Evolutionary conservation across 2,113 vertebrate genomes (phyloP).

Genomic region (Amblyopsis rosae): DNA sequence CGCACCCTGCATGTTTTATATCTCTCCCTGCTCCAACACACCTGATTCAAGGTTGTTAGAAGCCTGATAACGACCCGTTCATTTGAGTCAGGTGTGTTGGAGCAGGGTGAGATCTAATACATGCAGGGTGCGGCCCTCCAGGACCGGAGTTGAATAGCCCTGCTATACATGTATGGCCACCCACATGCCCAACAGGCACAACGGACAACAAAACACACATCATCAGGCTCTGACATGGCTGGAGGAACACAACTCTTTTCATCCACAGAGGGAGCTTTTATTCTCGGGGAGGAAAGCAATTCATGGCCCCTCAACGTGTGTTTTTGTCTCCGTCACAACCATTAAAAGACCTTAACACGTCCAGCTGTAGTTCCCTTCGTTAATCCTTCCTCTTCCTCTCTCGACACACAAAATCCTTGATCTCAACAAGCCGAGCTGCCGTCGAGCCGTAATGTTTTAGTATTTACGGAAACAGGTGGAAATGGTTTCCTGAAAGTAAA

Average conservation of each 20-base stretch:
- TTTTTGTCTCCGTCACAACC: conserved; percentile 35
- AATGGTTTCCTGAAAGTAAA: no score
- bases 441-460: background rate
- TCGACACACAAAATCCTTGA: background rate
- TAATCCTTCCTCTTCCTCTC: conserved; percentile 23
- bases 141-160: no score
- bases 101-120: no score
- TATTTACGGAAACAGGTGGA: no score
- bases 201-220: conserved; percentile 61
- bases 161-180: conserved; percentile 50
- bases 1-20: no score
- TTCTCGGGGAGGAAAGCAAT: conserved; percentile 29
- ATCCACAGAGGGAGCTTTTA: conserved; percentile 47
- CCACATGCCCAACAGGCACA: conserved; percentile 63
- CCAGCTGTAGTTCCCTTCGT: conserved; percentile 40
- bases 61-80: no score
- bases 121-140: no score
- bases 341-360: conserved; percentile 45
- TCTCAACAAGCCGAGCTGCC: background rate
- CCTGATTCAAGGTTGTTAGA: no score
- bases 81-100: no score
- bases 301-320: conserved; percentile 45
- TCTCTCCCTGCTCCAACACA: no score
- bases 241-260: conserved; percentile 59
- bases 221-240: conserved; percentile 33